Percentiles rank a stretch among this genome's conserved stretches.
phyloP scores from a whole-genome alignment of 2,888 invertebrate species.

The Pristionchus exspectatus region DNA sequence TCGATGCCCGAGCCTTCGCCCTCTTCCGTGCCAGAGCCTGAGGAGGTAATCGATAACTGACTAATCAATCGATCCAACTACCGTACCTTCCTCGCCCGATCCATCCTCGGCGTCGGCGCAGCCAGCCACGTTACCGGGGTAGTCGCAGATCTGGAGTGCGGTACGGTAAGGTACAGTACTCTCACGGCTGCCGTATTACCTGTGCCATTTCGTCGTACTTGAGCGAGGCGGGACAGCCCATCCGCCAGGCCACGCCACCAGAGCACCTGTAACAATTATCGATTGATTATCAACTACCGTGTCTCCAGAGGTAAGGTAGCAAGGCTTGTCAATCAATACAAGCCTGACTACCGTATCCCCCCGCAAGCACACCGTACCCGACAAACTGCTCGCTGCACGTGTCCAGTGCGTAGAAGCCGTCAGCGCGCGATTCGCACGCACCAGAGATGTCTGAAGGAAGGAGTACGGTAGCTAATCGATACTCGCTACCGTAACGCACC shows the following conservation, averaged over 20 bases:
- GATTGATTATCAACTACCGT: neutral
- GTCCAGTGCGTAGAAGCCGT: conserved; percentile 40
- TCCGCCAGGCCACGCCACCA: conserved; percentile 18
- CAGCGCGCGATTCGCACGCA: conserved; percentile 2
- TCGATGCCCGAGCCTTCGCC: too few relatives aligned
- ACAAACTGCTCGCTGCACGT: conserved; percentile 32
- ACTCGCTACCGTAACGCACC: neutral
- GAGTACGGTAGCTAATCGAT: neutral
- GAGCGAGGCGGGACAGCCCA: conserved; percentile 45
- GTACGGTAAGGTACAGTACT: neutral
- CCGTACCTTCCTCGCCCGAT: conserved; percentile 30
- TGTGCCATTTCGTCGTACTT: conserved; percentile 33
- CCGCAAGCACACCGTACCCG: neutral
- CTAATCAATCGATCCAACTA: neutral
- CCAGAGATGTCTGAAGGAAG: neutral
- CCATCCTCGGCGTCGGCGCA: conserved; percentile 26
- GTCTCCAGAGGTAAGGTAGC: neutral
- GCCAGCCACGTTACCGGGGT: conserved; percentile 41
- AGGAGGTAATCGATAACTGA: neutral
- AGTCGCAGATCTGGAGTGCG: conserved; percentile 18
- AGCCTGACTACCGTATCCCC: neutral
- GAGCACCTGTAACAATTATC: neutral
- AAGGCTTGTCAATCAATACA: too few relatives aligned
- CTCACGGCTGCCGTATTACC: neutral
- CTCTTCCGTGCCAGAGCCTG: neutral